Percentiles rank a stretch among this genome's conserved stretches.
Conservation (phyloP, 2,797 vertebrate genomes). For the Argya squamiceps region DNA sequence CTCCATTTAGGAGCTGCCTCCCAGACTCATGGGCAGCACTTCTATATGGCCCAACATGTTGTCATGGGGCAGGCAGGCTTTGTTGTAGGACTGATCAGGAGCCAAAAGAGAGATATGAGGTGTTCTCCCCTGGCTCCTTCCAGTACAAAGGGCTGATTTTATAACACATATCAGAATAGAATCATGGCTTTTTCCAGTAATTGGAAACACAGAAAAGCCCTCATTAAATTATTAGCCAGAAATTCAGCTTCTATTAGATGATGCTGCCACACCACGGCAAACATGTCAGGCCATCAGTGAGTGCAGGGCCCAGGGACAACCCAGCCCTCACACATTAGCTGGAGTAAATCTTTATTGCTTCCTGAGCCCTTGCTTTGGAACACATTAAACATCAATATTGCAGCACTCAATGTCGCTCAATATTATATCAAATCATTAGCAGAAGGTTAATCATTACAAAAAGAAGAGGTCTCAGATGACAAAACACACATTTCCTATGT, state of each 20-base stretch:
- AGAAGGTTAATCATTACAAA: slow-evolving; percentile 27
- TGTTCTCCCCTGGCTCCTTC: background rate
- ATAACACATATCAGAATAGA: background rate
- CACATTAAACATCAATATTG: background rate
- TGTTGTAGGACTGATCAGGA: background rate
- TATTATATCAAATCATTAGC: slow-evolving; percentile 23
- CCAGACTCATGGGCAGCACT: background rate
- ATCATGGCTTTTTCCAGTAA: slow-evolving; percentile 37
- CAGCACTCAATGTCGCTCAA: background rate
- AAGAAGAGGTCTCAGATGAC: slow-evolving; percentile 4
- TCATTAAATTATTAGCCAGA: slow-evolving; percentile 53
- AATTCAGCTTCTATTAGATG: background rate
- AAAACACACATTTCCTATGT: background rate
- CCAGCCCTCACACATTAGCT: background rate
- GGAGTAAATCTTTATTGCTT: slow-evolving; percentile 23
- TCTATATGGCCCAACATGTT: background rate
- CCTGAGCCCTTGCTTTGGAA: background rate
- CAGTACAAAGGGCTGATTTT: background rate
- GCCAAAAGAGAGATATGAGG: background rate
- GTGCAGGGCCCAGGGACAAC: background rate
- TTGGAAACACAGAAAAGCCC: background rate
- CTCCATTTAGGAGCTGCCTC: background rate
- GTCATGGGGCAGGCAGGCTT: background rate
- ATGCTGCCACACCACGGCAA: background rate
- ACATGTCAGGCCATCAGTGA: background rate